These are phyloP conservation scores for Tetranychus urticae DNA, from an alignment of 1,140 invertebrate genomes.

Conservation along the genomic window DNA sequence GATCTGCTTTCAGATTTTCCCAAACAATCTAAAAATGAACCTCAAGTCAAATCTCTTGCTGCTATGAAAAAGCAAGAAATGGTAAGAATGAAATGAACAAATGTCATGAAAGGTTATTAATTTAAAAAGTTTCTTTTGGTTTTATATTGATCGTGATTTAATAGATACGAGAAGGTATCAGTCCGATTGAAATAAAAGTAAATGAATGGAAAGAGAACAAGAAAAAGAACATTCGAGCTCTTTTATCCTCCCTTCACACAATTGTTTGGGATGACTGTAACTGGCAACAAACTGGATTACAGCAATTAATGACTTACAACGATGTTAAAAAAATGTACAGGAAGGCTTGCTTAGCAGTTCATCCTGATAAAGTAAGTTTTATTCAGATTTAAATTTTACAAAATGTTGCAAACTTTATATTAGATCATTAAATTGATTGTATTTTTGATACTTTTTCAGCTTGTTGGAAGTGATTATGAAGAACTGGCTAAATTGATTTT, in stretches of 20 bases:
- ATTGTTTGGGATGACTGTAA: constrained; percentile 80
- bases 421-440: neutral
- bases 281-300: constrained; percentile 81
- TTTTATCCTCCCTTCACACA: constrained; percentile 76
- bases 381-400: too few relatives aligned
- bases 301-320: constrained; percentile 58
- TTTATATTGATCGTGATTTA: neutral
- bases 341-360: constrained; percentile 81
- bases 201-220: constrained; percentile 77
- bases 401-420: too few relatives aligned
- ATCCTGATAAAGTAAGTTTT: constrained; percentile 76
- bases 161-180: constrained; percentile 3
- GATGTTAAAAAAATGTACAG: constrained; percentile 91
- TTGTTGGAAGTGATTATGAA: constrained; percentile 65
- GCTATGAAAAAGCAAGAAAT: constrained; percentile 72
- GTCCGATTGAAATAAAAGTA: constrained; percentile 23
- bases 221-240: constrained; percentile 77
- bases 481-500: constrained; percentile 87
- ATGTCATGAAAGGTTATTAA: neutral
- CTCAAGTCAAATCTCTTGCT: constrained; percentile 64
- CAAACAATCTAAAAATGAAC: constrained; percentile 46
- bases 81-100: constrained; percentile 25
- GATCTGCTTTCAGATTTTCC: constrained; percentile 35
- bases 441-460: constrained; percentile 31
- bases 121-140: neutral